Evolutionary conservation across 2,888 invertebrate genomes (phyloP).

Genomic region (Andrena marginata): DNA sequence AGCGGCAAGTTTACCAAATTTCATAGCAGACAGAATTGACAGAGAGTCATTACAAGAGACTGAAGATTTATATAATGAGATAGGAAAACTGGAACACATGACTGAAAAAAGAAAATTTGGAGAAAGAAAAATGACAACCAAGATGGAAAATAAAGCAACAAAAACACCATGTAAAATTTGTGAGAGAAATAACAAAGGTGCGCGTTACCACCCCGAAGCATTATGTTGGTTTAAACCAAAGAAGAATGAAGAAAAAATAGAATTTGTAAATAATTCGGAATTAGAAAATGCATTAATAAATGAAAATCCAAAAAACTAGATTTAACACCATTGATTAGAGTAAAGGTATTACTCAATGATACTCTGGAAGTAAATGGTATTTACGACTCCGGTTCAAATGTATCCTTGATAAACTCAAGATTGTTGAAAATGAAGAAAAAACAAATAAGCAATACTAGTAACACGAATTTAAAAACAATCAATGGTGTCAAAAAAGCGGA

Average conservation of each 20-base stretch:
- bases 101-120: constrained; percentile 54
- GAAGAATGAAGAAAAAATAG: constrained; percentile 43
- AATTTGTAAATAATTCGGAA: constrained; percentile 58
- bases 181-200: constrained; percentile 44
- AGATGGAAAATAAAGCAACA: constrained; percentile 11
- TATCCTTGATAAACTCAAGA: too few relatives aligned
- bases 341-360: constrained; percentile 60
- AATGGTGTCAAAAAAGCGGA: constrained; percentile 49
- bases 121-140: constrained; percentile 43
- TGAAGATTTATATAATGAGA: constrained; percentile 75
- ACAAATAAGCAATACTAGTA: constrained; percentile 12
- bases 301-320: constrained; percentile 65
- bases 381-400: too few relatives aligned
- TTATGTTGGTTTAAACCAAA: constrained; percentile 62
- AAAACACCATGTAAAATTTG: constrained; percentile 54
- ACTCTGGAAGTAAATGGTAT: constrained; percentile 46
- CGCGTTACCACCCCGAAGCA: constrained; percentile 62
- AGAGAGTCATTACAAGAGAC: constrained; percentile 72
- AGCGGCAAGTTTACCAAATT: constrained; percentile 74
- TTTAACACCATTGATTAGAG: constrained; percentile 64
- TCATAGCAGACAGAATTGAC: constrained; percentile 73
- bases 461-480: constrained; percentile 40
- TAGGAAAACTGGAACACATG: constrained; percentile 75
- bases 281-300: constrained; percentile 55
- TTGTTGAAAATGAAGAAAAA: too few relatives aligned